A percentile compares a stretch with the other conserved stretches of the same genome.
Conservation (phyloP, 2,888 invertebrate species). For the Tenodera sinensis region DNA sequence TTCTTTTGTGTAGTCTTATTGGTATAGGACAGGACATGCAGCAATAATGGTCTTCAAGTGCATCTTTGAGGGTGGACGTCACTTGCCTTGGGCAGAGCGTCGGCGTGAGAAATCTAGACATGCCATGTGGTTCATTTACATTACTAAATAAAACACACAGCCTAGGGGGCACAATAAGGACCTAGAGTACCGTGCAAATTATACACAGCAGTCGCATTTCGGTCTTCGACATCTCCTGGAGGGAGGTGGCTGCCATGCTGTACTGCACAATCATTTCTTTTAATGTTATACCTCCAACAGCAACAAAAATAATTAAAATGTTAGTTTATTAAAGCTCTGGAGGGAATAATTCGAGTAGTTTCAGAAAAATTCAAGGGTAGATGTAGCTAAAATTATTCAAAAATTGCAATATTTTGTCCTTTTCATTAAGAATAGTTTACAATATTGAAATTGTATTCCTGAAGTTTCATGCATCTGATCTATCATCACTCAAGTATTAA, state of each 20-base stretch:
- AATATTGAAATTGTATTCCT: too few species aligned
- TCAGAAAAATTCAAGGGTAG: too few species aligned
- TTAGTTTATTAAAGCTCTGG: too few species aligned
- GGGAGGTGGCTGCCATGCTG: not conserved
- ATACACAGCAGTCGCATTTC: not conserved
- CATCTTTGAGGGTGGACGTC: not conserved
- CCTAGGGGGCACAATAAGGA: not conserved
- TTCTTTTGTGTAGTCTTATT: too few species aligned
- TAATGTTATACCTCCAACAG: too few species aligned
- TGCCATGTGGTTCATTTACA: slow-evolving; percentile 16
- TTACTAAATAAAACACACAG: slow-evolving; percentile 17
- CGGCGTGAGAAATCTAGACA: not conserved
- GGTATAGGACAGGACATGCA: not conserved
- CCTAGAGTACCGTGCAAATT: slow-evolving; percentile 5
- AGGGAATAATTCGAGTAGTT: too few species aligned
- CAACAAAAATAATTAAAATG: too few species aligned
- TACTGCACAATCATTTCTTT: not conserved
- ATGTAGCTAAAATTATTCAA: too few species aligned
- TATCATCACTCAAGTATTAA: too few species aligned
- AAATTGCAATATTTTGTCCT: too few species aligned
- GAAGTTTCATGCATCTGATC: too few species aligned
- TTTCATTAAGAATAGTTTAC: too few species aligned
- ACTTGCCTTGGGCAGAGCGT: not conserved
- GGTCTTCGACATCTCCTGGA: not conserved
- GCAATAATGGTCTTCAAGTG: not conserved